Evolutionary conservation across 2,888 invertebrate genomes (phyloP).

Genomic region (Anoplius nigerrimus): DNA sequence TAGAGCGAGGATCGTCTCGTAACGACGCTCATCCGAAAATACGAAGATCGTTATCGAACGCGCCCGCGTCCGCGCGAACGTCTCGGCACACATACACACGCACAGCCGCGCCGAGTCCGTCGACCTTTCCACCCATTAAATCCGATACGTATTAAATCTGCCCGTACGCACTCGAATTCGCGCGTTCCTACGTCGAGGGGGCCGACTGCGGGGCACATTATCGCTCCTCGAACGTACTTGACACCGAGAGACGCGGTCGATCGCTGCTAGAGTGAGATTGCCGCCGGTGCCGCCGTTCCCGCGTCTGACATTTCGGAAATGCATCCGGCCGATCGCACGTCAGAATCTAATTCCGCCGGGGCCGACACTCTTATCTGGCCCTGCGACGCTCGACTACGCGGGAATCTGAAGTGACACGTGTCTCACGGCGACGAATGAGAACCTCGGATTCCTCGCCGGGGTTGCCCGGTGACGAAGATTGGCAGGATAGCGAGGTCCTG

Average conservation of each 20-base stretch:
- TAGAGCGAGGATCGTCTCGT: too few species aligned
- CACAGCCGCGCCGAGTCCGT: too few species aligned
- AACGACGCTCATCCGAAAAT: too few species aligned
- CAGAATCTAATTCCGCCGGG: background rate
- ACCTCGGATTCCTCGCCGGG: background rate
- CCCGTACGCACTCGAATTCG: too few species aligned
- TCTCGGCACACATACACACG: too few species aligned
- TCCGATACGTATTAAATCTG: too few species aligned
- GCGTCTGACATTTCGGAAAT: background rate
- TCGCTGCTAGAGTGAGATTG: background rate
- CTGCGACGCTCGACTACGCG: slow-evolving; percentile 2
- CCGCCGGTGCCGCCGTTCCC: background rate
- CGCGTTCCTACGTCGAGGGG: too few species aligned
- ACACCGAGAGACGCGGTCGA: background rate
- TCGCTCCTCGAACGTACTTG: too few species aligned
- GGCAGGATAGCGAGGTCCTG: slow-evolving; percentile 1
- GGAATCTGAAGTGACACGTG: slow-evolving; percentile 5
- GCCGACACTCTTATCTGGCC: background rate
- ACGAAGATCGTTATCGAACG: too few species aligned
- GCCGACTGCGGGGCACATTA: too few species aligned
- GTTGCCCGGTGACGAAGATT: background rate
- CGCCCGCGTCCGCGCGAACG: too few species aligned
- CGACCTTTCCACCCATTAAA: too few species aligned
- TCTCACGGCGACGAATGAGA: slow-evolving; percentile 1
- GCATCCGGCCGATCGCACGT: background rate